Evolutionary conservation across 2,888 invertebrate genomes (phyloP), one percentile per base, ranked within the genome.

Genomic region (Ferdinandea cuprea): DNA sequence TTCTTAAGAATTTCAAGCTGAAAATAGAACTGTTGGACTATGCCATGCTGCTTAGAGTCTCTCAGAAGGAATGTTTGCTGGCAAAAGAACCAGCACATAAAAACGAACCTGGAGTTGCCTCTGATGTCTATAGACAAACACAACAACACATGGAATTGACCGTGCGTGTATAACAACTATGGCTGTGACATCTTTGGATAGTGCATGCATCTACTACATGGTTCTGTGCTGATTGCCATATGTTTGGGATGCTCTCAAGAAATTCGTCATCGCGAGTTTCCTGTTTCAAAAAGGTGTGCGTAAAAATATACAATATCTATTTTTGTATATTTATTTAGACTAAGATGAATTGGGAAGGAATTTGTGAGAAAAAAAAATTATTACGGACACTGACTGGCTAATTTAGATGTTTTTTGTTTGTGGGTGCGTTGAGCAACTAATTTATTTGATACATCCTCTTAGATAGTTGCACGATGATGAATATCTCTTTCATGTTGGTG

Each of bases 11-110:
- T 76, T 69, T 32, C 52, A 13, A 2, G 42, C 65, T 71, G 63
- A 81, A 81, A 81, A 81, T 81, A 81, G 80, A 81, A 65, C 76
- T 63, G 77, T 61, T 61, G 54, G 63, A 71, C 71, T 77, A 48
- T 71, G 46, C 61, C 72, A 77, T 58, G 71, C 48, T 42, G 56
- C 69, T 63, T 48, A 37, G 17, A 46, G 56, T 5, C 11, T 5
- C 11, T 54, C 58, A 74, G 17, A 19, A 69, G 50, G 58, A 74
- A 74, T 65, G 74, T 48, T 68, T 69, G 42, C 30, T 46, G 48
- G 52, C 28, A 25, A 54, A 54, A 46, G 46, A 11, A 54, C 48
- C n/a, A n/a, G n/a, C 52, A 30, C 54, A 37, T 46, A 46, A 56
- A 37, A 3, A 37, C 37, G 32, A 11, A 37, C 5, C 72, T 52